Evolutionary conservation across 2,888 invertebrate genomes (phyloP).

Genomic region (Panopea generosa): DNA sequence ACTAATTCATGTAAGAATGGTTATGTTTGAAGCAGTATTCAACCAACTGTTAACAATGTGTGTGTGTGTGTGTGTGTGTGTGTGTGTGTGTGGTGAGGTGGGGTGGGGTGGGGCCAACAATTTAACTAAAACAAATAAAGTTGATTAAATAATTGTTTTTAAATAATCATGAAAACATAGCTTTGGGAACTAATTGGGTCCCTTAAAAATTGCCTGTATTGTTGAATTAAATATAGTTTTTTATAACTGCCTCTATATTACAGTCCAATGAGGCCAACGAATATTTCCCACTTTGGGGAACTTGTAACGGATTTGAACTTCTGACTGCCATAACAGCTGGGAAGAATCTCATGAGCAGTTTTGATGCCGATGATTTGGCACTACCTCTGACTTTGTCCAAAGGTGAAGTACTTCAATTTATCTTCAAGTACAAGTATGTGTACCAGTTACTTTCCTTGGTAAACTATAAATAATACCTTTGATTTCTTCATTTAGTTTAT

Average conservation of each 20-base stretch:
- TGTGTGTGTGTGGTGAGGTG: no score
- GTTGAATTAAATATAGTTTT: background rate
- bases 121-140: no score
- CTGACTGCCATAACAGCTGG: conserved; percentile 87
- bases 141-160: background rate
- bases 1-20: no score
- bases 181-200: background rate
- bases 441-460: background rate
- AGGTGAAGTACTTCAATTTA: conserved; percentile 86
- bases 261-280: conserved; percentile 81
- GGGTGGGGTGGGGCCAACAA: no score
- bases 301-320: conserved; percentile 95
- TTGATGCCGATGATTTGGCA: conserved; percentile 88
- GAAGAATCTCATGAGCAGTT: conserved; percentile 88
- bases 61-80: no score
- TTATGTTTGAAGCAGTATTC: no score
- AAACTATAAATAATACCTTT: no score
- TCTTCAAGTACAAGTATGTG: background rate
- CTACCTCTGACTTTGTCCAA: conserved; percentile 89
- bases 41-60: no score
- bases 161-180: background rate
- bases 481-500: no score
- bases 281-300: conserved; percentile 95
- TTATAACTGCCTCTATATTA: conserved; percentile 4
- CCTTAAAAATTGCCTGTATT: background rate